Percentiles rank a stretch among this genome's conserved stretches.
These are phyloP conservation scores for Rutilus rutilus DNA, from an alignment of 2,113 vertebrate species.

Conservation along the genomic window DNA sequence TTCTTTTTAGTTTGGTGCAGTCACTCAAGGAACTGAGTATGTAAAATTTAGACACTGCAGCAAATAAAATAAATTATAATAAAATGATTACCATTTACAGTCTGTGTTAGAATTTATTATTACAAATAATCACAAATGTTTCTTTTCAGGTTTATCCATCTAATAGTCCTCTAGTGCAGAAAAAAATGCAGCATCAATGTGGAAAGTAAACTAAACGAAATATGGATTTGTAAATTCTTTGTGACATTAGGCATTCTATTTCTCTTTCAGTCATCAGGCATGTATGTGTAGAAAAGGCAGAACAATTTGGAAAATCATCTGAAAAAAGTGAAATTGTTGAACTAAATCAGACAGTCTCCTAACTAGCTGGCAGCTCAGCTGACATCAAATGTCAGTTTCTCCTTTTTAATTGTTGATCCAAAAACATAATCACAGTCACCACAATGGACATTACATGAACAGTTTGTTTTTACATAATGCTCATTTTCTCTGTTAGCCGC, in stretches of 20 bases:
- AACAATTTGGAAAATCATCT: neutral
- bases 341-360: neutral
- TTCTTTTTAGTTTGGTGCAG: neutral
- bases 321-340: neutral
- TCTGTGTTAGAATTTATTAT: too few relatives aligned
- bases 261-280: neutral
- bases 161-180: neutral
- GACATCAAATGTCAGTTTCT: neutral
- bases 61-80: neutral
- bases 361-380: neutral
- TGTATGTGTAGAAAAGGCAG: neutral
- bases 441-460: neutral
- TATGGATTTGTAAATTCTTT: neutral
- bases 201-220: neutral
- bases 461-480: slow-evolving; percentile 19
- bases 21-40: neutral
- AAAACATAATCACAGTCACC: neutral
- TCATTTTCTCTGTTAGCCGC: neutral
- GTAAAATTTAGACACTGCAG: neutral
- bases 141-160: neutral
- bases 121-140: too few relatives aligned
- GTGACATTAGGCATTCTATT: neutral
- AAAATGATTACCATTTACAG: neutral
- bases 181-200: neutral
- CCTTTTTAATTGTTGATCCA: slow-evolving; percentile 9